phyloP scores from a whole-genome alignment of 2,797 vertebrate genomes.

The Alosa sapidissima region DNA sequence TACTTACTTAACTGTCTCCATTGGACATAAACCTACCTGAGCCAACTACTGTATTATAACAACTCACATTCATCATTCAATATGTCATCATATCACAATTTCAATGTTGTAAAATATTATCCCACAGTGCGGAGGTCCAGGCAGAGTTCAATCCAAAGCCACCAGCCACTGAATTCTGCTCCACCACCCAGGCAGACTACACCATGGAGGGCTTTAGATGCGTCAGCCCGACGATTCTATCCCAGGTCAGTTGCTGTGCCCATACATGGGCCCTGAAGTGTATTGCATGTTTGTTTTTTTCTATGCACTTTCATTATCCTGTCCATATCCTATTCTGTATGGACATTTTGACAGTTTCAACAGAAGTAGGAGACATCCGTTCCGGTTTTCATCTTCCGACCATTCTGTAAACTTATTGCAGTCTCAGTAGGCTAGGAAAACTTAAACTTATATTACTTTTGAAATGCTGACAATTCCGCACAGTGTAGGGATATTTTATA shows the following conservation, averaged over 20 bases:
- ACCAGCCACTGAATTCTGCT: conserved; percentile 54
- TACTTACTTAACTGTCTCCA: not conserved
- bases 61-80: not conserved
- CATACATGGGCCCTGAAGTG: not conserved
- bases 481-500: too few relatives aligned
- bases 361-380: not conserved
- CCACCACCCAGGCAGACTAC: conserved; percentile 68
- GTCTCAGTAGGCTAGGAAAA: too few relatives aligned
- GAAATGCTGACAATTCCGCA: too few relatives aligned
- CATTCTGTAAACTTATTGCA: too few relatives aligned
- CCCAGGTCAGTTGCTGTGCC: conserved; percentile 52
- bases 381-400: too few relatives aligned
- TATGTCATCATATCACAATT: not conserved
- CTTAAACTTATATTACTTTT: too few relatives aligned
- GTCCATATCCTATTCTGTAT: not conserved
- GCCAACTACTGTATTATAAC: not conserved
- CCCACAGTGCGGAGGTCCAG: conserved; percentile 63
- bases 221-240: conserved; percentile 38
- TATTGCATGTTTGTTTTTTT: not conserved
- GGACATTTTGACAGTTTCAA: not conserved
- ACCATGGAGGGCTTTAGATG: conserved; percentile 62
- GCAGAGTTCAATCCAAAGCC: conserved; percentile 49
- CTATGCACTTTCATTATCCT: not conserved
- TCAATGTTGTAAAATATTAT: not conserved
- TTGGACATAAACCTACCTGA: not conserved